Evolutionary conservation across 2,797 vertebrate species (phyloP).

Genomic region (Centropyge bicolor): DNA sequence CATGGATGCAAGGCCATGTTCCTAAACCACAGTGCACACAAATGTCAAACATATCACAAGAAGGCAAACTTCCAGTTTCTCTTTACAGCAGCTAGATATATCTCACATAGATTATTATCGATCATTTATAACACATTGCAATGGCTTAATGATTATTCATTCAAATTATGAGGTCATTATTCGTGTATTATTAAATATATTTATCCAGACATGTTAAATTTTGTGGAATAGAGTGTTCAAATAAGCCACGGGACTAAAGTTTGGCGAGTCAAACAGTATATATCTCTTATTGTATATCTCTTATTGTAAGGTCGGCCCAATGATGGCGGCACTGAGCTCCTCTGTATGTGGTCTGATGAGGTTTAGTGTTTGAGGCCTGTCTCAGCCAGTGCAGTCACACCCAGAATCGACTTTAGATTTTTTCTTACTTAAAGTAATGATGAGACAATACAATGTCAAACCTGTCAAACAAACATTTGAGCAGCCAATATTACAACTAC

Average conservation of each 20-base stretch:
- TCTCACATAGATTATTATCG: not conserved
- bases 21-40: not conserved
- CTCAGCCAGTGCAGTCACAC: not conserved
- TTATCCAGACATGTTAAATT: not conserved
- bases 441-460: not conserved
- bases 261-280: too few relatives aligned
- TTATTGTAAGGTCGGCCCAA: not conserved
- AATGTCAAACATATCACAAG: not conserved
- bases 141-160: not conserved
- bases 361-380: not conserved
- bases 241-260: not conserved
- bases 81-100: not conserved
- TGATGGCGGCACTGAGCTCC: not conserved
- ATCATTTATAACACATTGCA: not conserved
- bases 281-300: not conserved
- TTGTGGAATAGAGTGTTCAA: not conserved
- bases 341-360: not conserved
- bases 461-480: not conserved
- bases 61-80: not conserved
- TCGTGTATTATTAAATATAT: too few relatives aligned
- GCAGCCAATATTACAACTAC: not conserved
- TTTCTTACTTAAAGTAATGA: not conserved
- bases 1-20: not conserved
- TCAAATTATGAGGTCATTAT: too few relatives aligned
- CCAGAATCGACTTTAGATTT: not conserved